Base-by-base conservation (phyloP, 2,888 invertebrate genomes). In the Nesidiocoris tenuis region DNA sequence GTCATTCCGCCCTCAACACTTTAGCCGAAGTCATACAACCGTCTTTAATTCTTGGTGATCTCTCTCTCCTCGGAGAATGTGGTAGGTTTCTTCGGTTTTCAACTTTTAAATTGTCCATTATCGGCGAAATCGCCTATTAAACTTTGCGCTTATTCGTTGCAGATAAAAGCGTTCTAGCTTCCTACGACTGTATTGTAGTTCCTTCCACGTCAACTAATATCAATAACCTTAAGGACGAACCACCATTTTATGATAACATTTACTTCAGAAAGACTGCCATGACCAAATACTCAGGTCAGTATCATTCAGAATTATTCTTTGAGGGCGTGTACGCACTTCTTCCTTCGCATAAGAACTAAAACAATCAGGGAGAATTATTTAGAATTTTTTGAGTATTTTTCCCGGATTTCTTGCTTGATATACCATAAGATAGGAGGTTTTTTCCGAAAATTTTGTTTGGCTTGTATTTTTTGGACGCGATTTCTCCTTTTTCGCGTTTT, bases 11-110 rank as follows among this genome's bases (percentile, higher is more conserved):
- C 23, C 75, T 78, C 39, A 78, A 74, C 63, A 78, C 77, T 54
- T 68, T 79, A 19, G 56, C 64, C 3, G 67, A 76, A 17, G 61
- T 78, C n/a, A 66, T 77, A 57, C 63, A 78, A 57, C 79, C 79
- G 22, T 79, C 81, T 24, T 80, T 82, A 59, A 77, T 82, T 23
- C 77, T 81, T 5, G 82, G 82, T 64, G 82, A 82, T 76, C 81
- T 82, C 72, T 80, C 82, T 17, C 76, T 79, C n/a, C 74, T 81
- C 65, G 71, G 74, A 21, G 76, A 77, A 55, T 75, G 75, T 54
- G 78, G 78, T 78, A 68, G 21, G 72, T 72, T 12, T 16, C 19
- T 59, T 59, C 17, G 63, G 19, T 63, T 23, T 63, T 63, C 7
- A 61, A 61, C 18, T n/a, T 63, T 23, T 22, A 19, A 2, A 5